Evolutionary conservation across 1,140 invertebrate species (phyloP).

Genomic region (Belonocnema kinseyi): DNA sequence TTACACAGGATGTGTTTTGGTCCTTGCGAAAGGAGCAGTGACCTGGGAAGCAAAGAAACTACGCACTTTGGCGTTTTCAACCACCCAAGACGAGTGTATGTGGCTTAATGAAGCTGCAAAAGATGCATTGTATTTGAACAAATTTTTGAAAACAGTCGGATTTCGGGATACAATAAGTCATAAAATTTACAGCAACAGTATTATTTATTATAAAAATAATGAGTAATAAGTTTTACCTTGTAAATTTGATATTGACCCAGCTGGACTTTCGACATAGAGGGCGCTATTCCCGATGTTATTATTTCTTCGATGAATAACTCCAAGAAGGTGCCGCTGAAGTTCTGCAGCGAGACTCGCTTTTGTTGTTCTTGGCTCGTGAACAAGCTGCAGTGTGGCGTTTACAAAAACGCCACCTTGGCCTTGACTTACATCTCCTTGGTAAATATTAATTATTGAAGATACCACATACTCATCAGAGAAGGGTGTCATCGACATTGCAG

Average conservation of each 20-base stretch:
- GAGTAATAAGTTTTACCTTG: constrained; percentile 71
- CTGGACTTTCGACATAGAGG: constrained; percentile 87
- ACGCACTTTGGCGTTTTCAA: no score
- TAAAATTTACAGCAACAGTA: no score
- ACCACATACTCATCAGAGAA: constrained; percentile 91
- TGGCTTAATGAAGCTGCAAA: no score
- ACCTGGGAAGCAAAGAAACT: no score
- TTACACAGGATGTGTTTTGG: no score
- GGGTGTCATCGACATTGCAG: constrained; percentile 92
- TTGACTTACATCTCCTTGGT: constrained; percentile 81
- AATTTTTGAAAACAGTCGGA: no score
- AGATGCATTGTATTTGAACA: no score
- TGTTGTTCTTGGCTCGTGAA: constrained; percentile 78
- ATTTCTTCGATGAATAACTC: constrained; percentile 86
- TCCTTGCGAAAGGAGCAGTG: no score
- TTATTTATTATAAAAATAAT: not conserved
- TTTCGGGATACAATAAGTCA: no score
- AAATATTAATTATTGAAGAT: constrained; percentile 88
- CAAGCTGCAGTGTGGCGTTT: constrained; percentile 86
- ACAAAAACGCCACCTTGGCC: constrained; percentile 85
- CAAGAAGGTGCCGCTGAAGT: constrained; percentile 88
- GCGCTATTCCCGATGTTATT: constrained; percentile 92
- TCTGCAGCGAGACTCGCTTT: constrained; percentile 82
- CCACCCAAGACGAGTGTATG: no score
- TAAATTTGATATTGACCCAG: constrained; percentile 84